Base-by-base conservation (phyloP, 2,113 vertebrate genomes). In the Marmota flaviventris region DNA sequence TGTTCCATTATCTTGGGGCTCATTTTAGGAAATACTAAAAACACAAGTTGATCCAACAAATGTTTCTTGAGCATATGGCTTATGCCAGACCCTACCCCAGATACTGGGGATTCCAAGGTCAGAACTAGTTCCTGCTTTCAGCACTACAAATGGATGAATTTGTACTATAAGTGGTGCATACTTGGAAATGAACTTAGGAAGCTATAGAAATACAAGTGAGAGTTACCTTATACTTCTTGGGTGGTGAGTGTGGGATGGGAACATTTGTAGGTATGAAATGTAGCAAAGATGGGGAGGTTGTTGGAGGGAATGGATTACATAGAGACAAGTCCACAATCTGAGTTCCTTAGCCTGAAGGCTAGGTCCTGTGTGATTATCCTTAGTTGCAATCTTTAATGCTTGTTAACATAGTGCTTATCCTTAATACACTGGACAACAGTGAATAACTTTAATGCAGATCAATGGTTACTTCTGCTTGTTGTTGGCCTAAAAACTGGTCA, bases 301-400 rank as follows among this genome's bases (percentile, higher is more conserved):
- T 18, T 77, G 24, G 27, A 65, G 17, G 77, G 22, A 34, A 85
- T 73, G 82, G 32, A n/a, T 32, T 91, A 25, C 25, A 18, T 45
- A 45, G 22, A 83, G 56, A 81, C 20, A 86, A 75, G 92, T 84
- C 39, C 14, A 90, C 75, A 53, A 77, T 70, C 22, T 56, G 32
- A 87, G 22, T 69, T 85, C 14, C 29, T 72, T 37, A 39, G 0
- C 67, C 82, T 89, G 67, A 94, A 95, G 34, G 37, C 42, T 13
- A 78, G 70, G 85, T 48, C 27, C 16, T 77, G 5, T 72, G 32
- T 78, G 37, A 22, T 78, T 91, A 85, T 75, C 45, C n/a, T 81
- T 63, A 91, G 58, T 48, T 89, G 17, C 42, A 79, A 34, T 81
- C 24, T 20, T 89, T 78, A 93, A 75, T 94, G n/a, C 22, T 91